Evolutionary conservation across 2,797 vertebrate genomes (phyloP).

Genomic region (Micropoecilia bifurca): DNA sequence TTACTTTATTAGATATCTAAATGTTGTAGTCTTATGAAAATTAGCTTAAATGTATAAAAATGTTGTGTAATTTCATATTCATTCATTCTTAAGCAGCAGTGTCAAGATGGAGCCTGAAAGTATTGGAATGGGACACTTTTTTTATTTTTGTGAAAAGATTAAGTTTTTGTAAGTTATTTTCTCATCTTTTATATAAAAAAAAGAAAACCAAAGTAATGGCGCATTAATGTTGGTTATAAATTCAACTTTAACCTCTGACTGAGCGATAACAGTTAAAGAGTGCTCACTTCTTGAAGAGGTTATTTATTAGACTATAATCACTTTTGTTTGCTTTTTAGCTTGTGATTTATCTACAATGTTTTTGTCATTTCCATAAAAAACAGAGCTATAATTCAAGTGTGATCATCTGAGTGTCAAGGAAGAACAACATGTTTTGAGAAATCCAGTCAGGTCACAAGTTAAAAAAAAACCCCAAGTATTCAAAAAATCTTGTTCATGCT

Average conservation of each 20-base stretch:
- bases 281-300: not conserved
- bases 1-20: not conserved
- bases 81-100: not conserved
- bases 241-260: not conserved
- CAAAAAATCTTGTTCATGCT: not conserved
- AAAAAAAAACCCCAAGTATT: not conserved
- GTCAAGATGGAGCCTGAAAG: not conserved
- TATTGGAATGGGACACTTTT: not conserved
- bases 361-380: not conserved
- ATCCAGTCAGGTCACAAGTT: not conserved
- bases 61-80: not conserved
- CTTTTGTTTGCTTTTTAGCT: not conserved
- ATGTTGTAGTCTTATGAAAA: not conserved
- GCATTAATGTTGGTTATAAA: not conserved
- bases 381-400: not conserved
- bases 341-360: too few species aligned
- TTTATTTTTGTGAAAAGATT: not conserved
- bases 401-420: slow-evolving; percentile 2
- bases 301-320: not conserved
- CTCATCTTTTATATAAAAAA: not conserved
- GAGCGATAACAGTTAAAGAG: not conserved
- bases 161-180: not conserved
- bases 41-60: not conserved
- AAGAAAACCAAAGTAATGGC: not conserved
- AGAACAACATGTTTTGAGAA: not conserved